Percentiles rank a stretch among this genome's conserved stretches.
phyloP scores from a whole-genome alignment of 1,140 invertebrate species.

The Drosophila azteca region DNA sequence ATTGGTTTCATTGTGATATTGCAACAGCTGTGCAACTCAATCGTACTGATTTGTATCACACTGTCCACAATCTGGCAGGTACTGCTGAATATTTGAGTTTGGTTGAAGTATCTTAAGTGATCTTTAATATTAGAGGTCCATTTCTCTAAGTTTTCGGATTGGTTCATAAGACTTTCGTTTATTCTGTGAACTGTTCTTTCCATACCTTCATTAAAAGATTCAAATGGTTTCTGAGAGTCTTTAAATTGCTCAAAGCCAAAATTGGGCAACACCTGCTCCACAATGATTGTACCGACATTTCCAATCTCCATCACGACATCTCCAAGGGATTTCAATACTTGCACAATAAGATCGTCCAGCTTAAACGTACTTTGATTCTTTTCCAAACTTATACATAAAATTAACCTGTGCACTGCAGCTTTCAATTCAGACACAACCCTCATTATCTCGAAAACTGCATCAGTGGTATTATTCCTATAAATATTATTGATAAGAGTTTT shows the following conservation, averaged over 20 bases:
- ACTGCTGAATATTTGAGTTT: conserved; percentile 16
- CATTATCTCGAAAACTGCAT: conserved; percentile 2
- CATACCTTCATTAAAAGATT: conserved; percentile 17
- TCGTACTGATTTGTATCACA: conserved; percentile 24
- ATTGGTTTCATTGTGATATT: conserved; percentile 46
- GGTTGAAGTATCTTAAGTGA: conserved; percentile 14
- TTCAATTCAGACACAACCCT: conserved; percentile 9
- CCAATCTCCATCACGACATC: conserved; percentile 16
- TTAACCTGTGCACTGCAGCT: conserved; percentile 6
- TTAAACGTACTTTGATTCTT: background rate
- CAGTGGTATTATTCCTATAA: background rate
- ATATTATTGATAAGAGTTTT: conserved; percentile 8
- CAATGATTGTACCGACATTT: background rate
- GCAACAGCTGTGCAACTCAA: conserved; percentile 45
- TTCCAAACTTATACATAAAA: background rate
- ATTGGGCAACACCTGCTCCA: conserved; percentile 2
- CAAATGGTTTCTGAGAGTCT: background rate
- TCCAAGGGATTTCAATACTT: conserved; percentile 18
- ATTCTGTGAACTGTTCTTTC: conserved; percentile 24
- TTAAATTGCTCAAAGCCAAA: conserved; percentile 2
- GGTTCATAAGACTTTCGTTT: conserved; percentile 39
- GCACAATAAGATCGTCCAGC: conserved; percentile 1
- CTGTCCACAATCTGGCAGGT: conserved; percentile 38
- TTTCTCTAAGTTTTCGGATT: conserved; percentile 13
- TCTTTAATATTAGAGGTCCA: conserved; percentile 20